A percentile compares a stretch with the other conserved stretches of the same genome.
Evolutionary conservation across 37 sponge, comb jelly and placozoan species (phyloP).

Genomic region (Corticium candelabrum): DNA sequence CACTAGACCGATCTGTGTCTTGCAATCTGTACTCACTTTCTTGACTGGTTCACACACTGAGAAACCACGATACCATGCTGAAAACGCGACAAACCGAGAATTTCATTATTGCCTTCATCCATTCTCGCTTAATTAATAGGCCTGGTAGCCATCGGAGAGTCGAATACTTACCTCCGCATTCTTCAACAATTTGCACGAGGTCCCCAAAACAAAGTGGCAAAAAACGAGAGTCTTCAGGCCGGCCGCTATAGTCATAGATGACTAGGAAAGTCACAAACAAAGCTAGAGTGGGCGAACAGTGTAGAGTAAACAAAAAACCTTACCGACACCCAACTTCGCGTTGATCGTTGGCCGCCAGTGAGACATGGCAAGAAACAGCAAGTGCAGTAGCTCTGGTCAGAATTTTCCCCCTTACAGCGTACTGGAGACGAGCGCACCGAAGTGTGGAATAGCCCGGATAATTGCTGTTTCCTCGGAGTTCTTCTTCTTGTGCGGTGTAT

Average conservation of each 20-base stretch:
- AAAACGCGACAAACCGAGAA: no score
- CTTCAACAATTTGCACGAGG: slow-evolving; percentile 69
- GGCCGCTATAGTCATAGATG: slow-evolving; percentile 22
- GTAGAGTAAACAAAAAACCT: no score
- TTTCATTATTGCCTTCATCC: neutral
- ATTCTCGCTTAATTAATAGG: no score
- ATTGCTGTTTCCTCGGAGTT: no score
- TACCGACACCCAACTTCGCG: slow-evolving; percentile 77
- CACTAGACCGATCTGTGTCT: neutral
- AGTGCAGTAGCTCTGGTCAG: no score
- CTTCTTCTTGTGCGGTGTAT: neutral
- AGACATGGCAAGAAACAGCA: neutral
- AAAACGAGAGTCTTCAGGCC: slow-evolving; percentile 38
- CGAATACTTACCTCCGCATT: slow-evolving; percentile 47
- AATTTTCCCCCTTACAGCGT: no score
- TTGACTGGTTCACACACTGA: slow-evolving; percentile 26
- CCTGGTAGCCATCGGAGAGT: no score
- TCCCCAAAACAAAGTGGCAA: slow-evolving; percentile 56
- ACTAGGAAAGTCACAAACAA: slow-evolving; percentile 23
- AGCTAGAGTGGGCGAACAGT: no score
- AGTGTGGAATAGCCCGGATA: no score
- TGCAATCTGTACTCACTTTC: slow-evolving; percentile 17
- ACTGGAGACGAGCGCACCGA: no score
- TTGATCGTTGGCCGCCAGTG: slow-evolving; percentile 59
- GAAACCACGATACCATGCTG: slow-evolving; percentile 73